Conservation (phyloP, 2,113 vertebrate genomes). For the Trogon surrucura region DNA sequence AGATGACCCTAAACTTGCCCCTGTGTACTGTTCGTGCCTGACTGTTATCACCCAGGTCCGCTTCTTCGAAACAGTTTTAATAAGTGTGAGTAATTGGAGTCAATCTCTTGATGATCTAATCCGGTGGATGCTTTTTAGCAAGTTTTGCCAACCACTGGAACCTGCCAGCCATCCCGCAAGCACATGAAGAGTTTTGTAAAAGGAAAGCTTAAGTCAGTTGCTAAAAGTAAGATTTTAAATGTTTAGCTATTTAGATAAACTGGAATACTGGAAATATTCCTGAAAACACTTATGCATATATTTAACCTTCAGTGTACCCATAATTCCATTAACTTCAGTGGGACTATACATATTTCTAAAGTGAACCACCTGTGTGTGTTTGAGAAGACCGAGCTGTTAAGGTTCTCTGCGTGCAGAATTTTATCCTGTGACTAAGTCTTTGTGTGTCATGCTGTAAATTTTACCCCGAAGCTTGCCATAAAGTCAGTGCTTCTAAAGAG, state of each 20-base stretch:
- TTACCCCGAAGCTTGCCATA: constrained; percentile 38
- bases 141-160: neutral
- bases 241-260: neutral
- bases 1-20: neutral
- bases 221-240: neutral
- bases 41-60: neutral
- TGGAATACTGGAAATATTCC: neutral
- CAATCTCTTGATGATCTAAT: neutral
- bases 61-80: neutral
- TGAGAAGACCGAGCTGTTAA: constrained; percentile 36
- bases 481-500: constrained; percentile 54
- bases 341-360: constrained; percentile 26
- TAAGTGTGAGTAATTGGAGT: neutral
- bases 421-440: constrained; percentile 27
- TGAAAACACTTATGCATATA: neutral
- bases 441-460: constrained; percentile 24
- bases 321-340: constrained; percentile 33
- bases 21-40: neutral
- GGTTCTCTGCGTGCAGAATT: constrained; percentile 20
- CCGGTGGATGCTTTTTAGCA: neutral
- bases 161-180: neutral
- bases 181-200: neutral
- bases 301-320: neutral
- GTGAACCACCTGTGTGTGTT: constrained; percentile 35
- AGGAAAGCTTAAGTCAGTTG: neutral